Percentiles rank a stretch among this genome's conserved stretches.
phyloP scores from a whole-genome alignment of 2,113 vertebrate genomes.

The Rana temporaria region DNA sequence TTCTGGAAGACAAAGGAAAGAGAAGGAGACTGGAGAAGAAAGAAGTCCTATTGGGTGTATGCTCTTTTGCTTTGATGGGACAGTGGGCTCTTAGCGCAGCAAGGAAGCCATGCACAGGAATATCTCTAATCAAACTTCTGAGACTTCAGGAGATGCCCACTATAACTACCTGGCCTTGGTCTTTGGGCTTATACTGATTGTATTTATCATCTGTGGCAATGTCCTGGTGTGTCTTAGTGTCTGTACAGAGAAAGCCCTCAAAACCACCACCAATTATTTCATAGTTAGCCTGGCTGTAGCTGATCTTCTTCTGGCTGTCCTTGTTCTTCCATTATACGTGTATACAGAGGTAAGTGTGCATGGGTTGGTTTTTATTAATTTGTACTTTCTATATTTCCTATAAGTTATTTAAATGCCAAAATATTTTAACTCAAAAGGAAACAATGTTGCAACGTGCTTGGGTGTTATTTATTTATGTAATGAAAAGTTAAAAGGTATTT shows the following conservation, averaged over 20 bases:
- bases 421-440: too few species aligned
- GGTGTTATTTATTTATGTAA: too few species aligned
- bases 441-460: too few species aligned
- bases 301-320: conserved; percentile 86
- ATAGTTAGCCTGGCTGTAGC: conserved; percentile 91
- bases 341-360: conserved; percentile 87
- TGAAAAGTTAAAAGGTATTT: too few species aligned
- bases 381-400: too few species aligned
- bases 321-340: conserved; percentile 91
- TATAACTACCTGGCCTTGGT: conserved; percentile 78
- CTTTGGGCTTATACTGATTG: conserved; percentile 83
- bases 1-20: conserved; percentile 24
- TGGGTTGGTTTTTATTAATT: too few species aligned
- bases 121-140: conserved; percentile 51
- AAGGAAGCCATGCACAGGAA: conserved; percentile 40
- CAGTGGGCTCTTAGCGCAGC: background rate
- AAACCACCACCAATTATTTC: conserved; percentile 95
- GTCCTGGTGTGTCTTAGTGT: conserved; percentile 90
- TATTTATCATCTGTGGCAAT: conserved; percentile 83
- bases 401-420: too few species aligned
- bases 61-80: conserved; percentile 25
- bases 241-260: conserved; percentile 85
- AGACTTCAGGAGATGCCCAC: background rate
- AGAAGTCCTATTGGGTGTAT: background rate
- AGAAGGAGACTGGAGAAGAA: background rate